These are phyloP conservation scores for Lucilia cuprina DNA, from an alignment of 1,140 invertebrate genomes.

Conservation along the genomic window DNA sequence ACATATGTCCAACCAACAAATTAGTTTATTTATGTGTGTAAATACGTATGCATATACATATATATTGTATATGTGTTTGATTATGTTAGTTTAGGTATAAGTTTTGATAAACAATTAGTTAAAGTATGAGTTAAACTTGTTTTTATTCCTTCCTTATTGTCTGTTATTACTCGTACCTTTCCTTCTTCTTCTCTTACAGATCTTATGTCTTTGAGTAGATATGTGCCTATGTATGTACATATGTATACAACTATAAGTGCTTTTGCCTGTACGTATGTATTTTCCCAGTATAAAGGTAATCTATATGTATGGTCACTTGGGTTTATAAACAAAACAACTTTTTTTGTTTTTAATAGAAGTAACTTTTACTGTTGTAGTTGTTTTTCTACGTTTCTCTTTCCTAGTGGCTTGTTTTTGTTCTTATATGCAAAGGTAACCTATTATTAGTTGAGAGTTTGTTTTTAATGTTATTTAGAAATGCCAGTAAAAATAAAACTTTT, in stretches of 20 bases:
- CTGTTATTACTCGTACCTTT: neutral
- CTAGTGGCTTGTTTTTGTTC: neutral
- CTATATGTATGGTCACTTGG: neutral
- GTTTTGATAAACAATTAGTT: conserved; percentile 15
- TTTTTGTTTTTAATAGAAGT: neutral
- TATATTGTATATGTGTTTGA: no score
- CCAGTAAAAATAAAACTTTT: conserved; percentile 11
- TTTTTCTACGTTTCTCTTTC: neutral
- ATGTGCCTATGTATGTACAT: neutral
- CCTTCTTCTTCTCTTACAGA: neutral
- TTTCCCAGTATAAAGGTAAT: neutral
- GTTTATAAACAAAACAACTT: conserved; percentile 11
- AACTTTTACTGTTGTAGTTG: neutral
- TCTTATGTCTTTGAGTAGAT: neutral
- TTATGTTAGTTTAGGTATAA: neutral
- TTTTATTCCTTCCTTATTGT: neutral
- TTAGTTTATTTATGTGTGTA: no score
- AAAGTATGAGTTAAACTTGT: neutral
- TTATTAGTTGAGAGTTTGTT: conserved; percentile 19
- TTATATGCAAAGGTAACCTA: neutral
- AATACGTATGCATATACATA: no score
- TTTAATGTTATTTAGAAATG: conserved; percentile 31
- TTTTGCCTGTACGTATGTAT: neutral
- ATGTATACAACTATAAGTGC: neutral
- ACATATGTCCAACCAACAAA: no score